These are phyloP conservation scores for Notocelia uddmanniana DNA, from an alignment of 2,888 invertebrate genomes.

Conservation along the genomic window DNA sequence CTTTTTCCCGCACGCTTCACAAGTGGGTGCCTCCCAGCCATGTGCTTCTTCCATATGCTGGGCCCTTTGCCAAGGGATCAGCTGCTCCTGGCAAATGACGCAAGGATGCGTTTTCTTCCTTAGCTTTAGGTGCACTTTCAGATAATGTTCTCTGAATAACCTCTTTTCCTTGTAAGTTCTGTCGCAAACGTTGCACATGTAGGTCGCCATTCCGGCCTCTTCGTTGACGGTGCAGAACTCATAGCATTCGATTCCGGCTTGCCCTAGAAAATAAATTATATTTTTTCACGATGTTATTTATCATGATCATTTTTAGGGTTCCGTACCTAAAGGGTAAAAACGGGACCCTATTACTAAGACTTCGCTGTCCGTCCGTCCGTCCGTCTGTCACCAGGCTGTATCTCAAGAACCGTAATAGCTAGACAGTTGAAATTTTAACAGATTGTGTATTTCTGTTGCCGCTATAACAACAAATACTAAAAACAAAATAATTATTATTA, in stretches of 20 bases:
- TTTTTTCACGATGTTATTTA: neutral
- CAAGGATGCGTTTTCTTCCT: slow-evolving; percentile 16
- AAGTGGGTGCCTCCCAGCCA: slow-evolving; percentile 50
- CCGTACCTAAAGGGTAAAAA: no score
- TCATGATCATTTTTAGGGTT: no score
- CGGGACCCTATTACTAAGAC: no score
- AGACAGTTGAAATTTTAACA: no score
- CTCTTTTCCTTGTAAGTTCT: slow-evolving; percentile 20
- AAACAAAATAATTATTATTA: no score
- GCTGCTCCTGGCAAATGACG: slow-evolving; percentile 19
- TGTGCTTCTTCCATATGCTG: slow-evolving; percentile 47
- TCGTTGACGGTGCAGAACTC: slow-evolving; percentile 7
- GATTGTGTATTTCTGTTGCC: no score
- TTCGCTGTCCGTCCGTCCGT: no score
- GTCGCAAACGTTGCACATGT: slow-evolving; percentile 35
- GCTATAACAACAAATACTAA: no score
- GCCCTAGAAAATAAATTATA: slow-evolving; percentile 45
- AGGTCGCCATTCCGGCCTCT: slow-evolving; percentile 40
- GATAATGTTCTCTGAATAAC: slow-evolving; percentile 31
- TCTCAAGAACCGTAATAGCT: no score
- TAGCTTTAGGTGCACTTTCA: slow-evolving; percentile 34
- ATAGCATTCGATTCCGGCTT: slow-evolving; percentile 1
- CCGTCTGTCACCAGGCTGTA: no score
- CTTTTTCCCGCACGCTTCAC: slow-evolving; percentile 54
- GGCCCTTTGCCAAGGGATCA: neutral